phyloP scores from a whole-genome alignment of 1,140 invertebrate genomes.

The Drosophila rufa region DNA sequence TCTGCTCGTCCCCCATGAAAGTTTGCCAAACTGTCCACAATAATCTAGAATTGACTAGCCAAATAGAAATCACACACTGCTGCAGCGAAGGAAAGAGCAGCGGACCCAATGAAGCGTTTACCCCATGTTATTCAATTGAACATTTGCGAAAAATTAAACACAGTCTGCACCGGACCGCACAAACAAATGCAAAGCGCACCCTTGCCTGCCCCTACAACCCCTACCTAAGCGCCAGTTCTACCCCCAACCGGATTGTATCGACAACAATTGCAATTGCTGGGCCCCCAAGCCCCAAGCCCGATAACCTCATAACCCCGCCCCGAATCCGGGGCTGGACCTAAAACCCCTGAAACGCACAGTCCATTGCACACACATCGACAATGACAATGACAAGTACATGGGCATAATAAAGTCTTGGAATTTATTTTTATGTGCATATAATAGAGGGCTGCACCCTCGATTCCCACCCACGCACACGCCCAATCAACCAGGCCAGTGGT shows the following conservation, averaged over 20 bases:
- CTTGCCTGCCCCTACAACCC: conserved; percentile 5
- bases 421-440: conserved; percentile 83
- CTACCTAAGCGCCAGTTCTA: not conserved
- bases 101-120: conserved; percentile 63
- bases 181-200: conserved; percentile 59
- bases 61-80: conserved; percentile 48
- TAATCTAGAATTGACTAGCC: conserved; percentile 32
- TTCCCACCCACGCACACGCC: conserved; percentile 13
- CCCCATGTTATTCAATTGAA: conserved; percentile 73
- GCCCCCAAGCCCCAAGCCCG: not conserved
- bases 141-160: conserved; percentile 79
- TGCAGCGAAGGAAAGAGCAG: conserved; percentile 4
- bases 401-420: conserved; percentile 82
- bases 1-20: conserved; percentile 3
- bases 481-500: conserved; percentile 39
- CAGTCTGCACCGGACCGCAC: conserved; percentile 32
- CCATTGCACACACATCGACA: conserved; percentile 76
- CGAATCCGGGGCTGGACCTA: not conserved
- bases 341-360: conserved; percentile 51
- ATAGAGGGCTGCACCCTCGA: conserved; percentile 63
- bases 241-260: conserved; percentile 1
- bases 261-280: conserved; percentile 66
- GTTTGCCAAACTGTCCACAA: conserved; percentile 36
- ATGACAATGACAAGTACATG: conserved; percentile 74
- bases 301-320: not conserved